Evolutionary conservation across 2,113 vertebrate genomes (phyloP), one percentile per base, ranked within the genome.

Genomic region (Leucoraja erinaceus): DNA sequence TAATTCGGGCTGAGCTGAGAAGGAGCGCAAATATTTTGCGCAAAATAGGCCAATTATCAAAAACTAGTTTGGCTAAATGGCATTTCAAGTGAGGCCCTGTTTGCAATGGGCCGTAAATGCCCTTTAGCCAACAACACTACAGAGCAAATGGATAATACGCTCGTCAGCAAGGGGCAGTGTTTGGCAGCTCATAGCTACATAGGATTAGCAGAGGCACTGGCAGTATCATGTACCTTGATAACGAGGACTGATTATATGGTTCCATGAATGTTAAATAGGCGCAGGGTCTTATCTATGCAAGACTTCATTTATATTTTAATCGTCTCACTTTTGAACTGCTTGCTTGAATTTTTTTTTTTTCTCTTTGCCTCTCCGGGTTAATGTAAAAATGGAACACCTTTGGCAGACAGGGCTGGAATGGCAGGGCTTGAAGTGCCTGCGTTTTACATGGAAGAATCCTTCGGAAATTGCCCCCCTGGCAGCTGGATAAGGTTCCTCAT

Each of bases 61-160:
- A 88, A 88, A 88, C 83, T 63, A 88, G 83, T 88, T 88, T 88
- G 83, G 59, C 59, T 88, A 88, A 88, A 88, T 88, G 83, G 83
- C 83, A 88, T 88, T 88, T 88, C 83, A 88, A 88, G 83, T 88
- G 83, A 88, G n/a, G n/a, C 59, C n/a, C 83, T 88, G 83, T n/a
- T 63, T 88, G 83, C 83, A 63, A 88, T 88, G 83, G 83, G 59
- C 12, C 83, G n/a, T 88, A 63, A 88, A 88, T 88, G 83, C 83
- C 83, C 83, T 88, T 88, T 88, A 88, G 83, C 83, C 56, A 88
- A 31, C 83, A 31, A 59, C 59, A 88, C 56, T 63, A 88, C 59
- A 63, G 16, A 12, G 83, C 16, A 63, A 88, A 88, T 59, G 31
- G 63, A 88, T 88, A 88, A 88, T 63, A 88, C 16, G 22, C 31